Evolutionary conservation across 2,797 vertebrate genomes (phyloP).

Genomic region (Clarias platycephalus): DNA sequence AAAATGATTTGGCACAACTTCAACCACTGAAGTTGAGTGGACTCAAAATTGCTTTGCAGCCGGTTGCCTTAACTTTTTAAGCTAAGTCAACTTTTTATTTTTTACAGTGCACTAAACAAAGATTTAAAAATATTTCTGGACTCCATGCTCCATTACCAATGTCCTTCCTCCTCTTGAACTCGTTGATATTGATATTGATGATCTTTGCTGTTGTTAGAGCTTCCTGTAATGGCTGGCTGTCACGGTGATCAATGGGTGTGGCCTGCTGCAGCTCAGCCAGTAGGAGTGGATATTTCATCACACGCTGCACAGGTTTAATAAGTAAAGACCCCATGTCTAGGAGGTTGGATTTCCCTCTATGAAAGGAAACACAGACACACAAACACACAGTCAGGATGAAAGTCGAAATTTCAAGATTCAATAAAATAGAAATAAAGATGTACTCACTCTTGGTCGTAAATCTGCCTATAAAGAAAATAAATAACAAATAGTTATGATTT

Average conservation of each 20-base stretch:
- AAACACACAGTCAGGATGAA: background rate
- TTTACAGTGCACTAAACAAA: no score
- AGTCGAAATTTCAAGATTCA: background rate
- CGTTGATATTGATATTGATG: conserved; percentile 93
- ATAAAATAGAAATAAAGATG: background rate
- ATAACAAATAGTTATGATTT: conserved; percentile 46
- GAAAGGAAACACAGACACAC: conserved; percentile 29
- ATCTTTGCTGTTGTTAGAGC: conserved; percentile 83
- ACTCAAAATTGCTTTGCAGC: no score
- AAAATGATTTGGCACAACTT: no score
- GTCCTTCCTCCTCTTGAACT: conserved; percentile 93
- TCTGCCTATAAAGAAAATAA: conserved; percentile 78
- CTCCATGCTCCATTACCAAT: conserved; percentile 76
- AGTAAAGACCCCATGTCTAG: conserved; percentile 92
- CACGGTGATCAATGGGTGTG: conserved; percentile 88
- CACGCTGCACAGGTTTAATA: conserved; percentile 93
- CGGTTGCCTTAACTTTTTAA: no score
- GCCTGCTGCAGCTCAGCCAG: conserved; percentile 87
- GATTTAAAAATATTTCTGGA: no score
- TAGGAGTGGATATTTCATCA: conserved; percentile 96
- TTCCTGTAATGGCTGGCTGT: conserved; percentile 77
- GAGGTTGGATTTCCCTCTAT: conserved; percentile 88
- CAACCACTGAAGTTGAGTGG: no score
- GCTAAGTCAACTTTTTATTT: no score
- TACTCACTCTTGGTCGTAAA: conserved; percentile 93